Percentiles rank a stretch among this genome's conserved stretches.
phyloP scores from a whole-genome alignment of 2,113 vertebrate species.

The Oreotrochilus melanogaster region DNA sequence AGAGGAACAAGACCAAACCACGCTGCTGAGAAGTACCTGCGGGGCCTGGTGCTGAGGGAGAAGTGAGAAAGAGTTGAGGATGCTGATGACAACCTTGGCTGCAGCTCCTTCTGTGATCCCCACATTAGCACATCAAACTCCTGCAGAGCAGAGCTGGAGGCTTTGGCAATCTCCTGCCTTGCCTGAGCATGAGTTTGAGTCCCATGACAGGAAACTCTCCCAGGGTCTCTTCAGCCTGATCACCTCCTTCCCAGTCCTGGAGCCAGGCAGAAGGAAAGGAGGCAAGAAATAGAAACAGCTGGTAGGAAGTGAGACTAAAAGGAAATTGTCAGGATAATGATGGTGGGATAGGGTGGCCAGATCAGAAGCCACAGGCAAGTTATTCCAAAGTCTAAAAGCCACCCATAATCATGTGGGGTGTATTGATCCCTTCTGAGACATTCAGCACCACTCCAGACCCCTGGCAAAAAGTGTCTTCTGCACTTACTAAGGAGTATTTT shows the following conservation, averaged over 20 bases:
- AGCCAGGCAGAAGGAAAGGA: background rate
- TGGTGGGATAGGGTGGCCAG: background rate
- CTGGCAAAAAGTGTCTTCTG: background rate
- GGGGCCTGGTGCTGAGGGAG: background rate
- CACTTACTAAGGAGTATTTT: background rate
- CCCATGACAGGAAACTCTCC: background rate
- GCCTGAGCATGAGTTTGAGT: accelerated
- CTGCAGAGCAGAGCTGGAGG: background rate
- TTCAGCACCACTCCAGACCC: background rate
- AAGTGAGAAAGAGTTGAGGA: background rate
- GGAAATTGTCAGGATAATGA: background rate
- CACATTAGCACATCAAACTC: background rate
- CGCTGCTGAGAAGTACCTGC: background rate
- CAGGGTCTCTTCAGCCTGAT: background rate
- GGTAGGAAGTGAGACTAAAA: background rate
- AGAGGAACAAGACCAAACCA: background rate
- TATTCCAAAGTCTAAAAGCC: background rate
- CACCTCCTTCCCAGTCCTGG: background rate
- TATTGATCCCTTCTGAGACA: background rate
- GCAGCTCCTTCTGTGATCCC: slow-evolving; percentile 2
- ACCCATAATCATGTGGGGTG: accelerated
- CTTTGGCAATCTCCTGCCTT: background rate
- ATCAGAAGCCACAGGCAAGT: background rate
- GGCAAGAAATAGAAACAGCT: slow-evolving; percentile 16
- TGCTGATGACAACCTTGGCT: background rate